A percentile compares a stretch with the other conserved stretches of the same genome.
Evolutionary conservation across 2,113 vertebrate genomes (phyloP).

Genomic region (Craseonycteris thonglongyai): DNA sequence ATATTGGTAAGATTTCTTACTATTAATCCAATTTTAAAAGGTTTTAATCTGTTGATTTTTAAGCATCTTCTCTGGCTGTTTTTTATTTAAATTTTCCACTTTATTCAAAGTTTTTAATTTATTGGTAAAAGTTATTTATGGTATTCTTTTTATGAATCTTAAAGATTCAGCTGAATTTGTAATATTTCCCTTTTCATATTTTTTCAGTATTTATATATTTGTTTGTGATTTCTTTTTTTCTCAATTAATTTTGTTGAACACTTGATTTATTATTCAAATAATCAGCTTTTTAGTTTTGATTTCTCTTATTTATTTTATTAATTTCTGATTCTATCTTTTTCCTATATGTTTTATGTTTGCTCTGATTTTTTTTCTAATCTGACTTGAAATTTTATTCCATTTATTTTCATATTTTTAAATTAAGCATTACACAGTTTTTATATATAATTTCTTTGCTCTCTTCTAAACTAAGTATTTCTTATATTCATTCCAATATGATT

Average conservation of each 20-base stretch:
- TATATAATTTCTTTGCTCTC: not conserved
- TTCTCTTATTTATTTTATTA: not conserved
- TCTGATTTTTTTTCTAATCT: not conserved
- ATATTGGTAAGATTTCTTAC: not conserved
- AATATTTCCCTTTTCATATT: not conserved
- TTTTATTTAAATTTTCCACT: not conserved
- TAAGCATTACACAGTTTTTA: not conserved
- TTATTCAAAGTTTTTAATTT: not conserved
- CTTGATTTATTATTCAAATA: not conserved
- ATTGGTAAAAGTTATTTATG: not conserved
- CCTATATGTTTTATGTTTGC: not conserved
- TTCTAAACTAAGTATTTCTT: slow-evolving; percentile 6
- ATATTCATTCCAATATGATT: not conserved
- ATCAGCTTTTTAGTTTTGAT: not conserved
- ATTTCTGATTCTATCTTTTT: not conserved
- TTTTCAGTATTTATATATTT: not conserved
- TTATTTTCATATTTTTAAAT: not conserved
- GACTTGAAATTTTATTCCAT: not conserved
- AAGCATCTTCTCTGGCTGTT: not conserved
- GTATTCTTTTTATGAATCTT: not conserved
- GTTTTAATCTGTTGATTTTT: not conserved
- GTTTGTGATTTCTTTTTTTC: not conserved
- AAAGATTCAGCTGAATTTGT: not conserved
- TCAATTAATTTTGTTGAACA: not conserved
- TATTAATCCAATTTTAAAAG: not conserved